Evolutionary conservation across 2,113 vertebrate species (phyloP).

Genomic region (Saguinus imperator): DNA sequence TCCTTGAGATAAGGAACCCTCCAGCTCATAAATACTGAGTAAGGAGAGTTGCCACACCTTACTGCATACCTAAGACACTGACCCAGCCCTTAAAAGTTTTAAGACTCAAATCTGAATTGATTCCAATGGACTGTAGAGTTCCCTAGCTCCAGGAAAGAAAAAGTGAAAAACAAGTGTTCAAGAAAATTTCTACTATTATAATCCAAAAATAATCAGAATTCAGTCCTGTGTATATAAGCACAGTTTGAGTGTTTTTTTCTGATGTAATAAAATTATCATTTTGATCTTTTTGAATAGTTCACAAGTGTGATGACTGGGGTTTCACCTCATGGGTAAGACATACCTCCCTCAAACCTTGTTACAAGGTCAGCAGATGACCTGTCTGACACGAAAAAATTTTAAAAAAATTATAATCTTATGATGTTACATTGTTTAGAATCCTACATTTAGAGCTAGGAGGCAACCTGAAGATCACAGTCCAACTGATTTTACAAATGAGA

Average conservation of each 20-base stretch:
- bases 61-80: not conserved
- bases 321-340: no score
- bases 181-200: not conserved
- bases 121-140: not conserved
- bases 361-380: no score
- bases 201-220: not conserved
- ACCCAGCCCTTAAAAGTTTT: not conserved
- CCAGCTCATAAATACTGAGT: not conserved
- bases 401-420: not conserved
- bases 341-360: no score
- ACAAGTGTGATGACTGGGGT: no score
- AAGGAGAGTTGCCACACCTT: not conserved
- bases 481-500: not conserved
- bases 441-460: not conserved
- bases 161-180: not conserved
- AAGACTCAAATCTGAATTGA: not conserved
- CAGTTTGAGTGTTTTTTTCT: not conserved
- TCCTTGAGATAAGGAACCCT: not conserved
- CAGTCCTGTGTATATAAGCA: not conserved
- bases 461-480: not conserved
- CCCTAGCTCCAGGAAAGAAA: not conserved
- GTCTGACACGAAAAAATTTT: no score
- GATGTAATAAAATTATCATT: not conserved
- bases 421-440: not conserved
- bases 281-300: no score